Evolutionary conservation across 2,888 invertebrate genomes (phyloP).

Genomic region (Pharmacophagus antenor): DNA sequence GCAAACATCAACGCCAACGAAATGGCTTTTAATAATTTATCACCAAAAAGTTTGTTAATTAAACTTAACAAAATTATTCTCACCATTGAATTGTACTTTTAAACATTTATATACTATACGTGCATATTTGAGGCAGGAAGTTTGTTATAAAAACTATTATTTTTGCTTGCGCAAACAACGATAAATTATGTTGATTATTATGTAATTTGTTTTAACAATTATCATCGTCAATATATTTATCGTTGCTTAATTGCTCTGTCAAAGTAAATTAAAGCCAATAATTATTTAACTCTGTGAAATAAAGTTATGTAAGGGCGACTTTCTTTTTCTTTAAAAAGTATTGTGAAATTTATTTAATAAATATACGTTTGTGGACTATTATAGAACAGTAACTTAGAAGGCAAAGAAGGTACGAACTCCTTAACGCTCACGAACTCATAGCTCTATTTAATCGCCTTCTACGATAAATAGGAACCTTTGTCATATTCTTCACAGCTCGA

Average conservation of each 20-base stretch:
- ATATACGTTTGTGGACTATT: background rate
- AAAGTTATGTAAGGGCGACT: constrained; percentile 6
- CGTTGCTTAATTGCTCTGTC: constrained; percentile 13
- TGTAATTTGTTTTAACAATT: constrained; percentile 29
- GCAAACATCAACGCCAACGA: constrained; percentile 13
- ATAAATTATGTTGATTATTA: constrained; percentile 28
- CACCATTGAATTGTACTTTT: constrained; percentile 30
- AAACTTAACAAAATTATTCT: constrained; percentile 31
- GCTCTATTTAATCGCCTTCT: background rate
- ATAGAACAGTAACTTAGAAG: too few species aligned
- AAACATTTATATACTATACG: constrained; percentile 14
- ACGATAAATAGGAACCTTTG: background rate
- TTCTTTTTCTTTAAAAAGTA: constrained; percentile 1
- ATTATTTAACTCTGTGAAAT: constrained; percentile 15
- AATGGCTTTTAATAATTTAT: constrained; percentile 20
- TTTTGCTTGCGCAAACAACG: constrained; percentile 29
- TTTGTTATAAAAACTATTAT: constrained; percentile 27
- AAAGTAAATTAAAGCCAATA: constrained; percentile 1
- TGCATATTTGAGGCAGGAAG: constrained; percentile 23
- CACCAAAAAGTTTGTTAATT: constrained; percentile 20
- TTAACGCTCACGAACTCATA: background rate
- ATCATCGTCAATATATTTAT: constrained; percentile 25
- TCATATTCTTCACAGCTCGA: too few species aligned
- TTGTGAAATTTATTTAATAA: background rate
- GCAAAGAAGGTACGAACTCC: too few species aligned